A percentile compares a stretch with the other conserved stretches of the same genome.
phyloP scores from a whole-genome alignment of 2,888 invertebrate species.

The Cecidostiba fungosa region DNA sequence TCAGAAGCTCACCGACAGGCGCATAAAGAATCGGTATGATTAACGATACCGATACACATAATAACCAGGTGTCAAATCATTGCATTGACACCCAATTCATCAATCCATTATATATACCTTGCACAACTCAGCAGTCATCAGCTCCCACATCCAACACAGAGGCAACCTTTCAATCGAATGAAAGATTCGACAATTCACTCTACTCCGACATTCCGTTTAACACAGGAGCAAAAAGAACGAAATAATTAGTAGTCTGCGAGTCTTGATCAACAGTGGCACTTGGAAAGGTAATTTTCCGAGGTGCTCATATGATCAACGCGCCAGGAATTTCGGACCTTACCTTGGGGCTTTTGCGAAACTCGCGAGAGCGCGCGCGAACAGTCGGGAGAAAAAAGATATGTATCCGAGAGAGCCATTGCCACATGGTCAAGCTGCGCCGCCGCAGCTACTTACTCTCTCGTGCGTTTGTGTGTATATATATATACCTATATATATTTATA shows the following conservation, averaged over 20 bases:
- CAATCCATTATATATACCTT: neutral
- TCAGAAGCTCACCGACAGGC: too few relatives aligned
- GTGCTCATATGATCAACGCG: conserved; percentile 39
- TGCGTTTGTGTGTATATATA: neutral
- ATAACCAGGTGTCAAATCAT: neutral
- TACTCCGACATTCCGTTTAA: neutral
- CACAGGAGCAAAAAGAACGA: neutral
- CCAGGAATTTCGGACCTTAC: conserved; percentile 63
- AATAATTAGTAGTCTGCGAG: conserved; percentile 42
- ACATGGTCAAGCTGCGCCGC: conserved; percentile 49
- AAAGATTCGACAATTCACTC: neutral
- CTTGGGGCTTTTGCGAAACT: conserved; percentile 63
- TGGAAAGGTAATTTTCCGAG: conserved; percentile 59
- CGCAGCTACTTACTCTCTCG: neutral
- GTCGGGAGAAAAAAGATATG: conserved; percentile 33
- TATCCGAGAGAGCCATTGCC: conserved; percentile 54
- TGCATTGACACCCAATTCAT: neutral
- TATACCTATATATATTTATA: neutral
- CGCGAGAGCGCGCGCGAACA: neutral
- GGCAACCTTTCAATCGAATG: neutral
- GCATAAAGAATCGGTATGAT: neutral
- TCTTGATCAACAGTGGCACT: conserved; percentile 35
- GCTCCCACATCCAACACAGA: neutral
- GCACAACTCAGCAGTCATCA: neutral
- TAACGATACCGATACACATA: neutral